phyloP scores from a whole-genome alignment of 2,888 invertebrate species.

The Zhuqinia jingwanae region DNA sequence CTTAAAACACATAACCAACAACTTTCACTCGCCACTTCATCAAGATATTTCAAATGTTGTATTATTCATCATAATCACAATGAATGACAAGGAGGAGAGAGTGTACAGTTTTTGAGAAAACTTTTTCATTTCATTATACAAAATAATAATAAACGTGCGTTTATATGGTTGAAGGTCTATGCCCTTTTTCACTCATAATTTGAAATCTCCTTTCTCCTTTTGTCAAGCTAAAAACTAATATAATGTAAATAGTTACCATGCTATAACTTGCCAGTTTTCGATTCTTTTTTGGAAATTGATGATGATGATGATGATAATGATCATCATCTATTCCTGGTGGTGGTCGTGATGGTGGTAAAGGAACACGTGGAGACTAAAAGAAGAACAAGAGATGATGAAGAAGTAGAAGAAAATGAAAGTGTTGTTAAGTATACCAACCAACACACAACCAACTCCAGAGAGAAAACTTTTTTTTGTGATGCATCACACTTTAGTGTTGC shows the following conservation, averaged over 20 bases:
- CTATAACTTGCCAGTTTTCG: constrained; percentile 27
- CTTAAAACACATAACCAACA: neutral
- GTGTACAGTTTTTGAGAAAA: too few species aligned
- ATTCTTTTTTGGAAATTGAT: constrained; percentile 42
- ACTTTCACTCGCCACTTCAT: neutral
- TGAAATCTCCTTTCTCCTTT: constrained; percentile 30
- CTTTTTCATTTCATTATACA: neutral
- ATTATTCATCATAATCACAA: constrained; percentile 2
- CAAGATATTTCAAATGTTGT: neutral
- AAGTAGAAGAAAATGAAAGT: constrained; percentile 45
- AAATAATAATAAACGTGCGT: too few species aligned
- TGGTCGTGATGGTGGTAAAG: too few species aligned
- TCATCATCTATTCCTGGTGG: too few species aligned
- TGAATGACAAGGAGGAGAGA: constrained; percentile 13
- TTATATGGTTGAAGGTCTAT: constrained; percentile 38
- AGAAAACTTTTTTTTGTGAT: constrained; percentile 50
- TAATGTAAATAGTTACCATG: too few species aligned
- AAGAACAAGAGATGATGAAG: too few species aligned
- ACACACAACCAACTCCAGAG: constrained; percentile 34
- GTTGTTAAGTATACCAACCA: constrained; percentile 46
- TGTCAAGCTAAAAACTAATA: constrained; percentile 50
- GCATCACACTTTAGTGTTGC: constrained; percentile 18
- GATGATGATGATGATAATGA: too few species aligned
- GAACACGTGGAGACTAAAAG: too few species aligned
- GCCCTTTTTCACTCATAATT: constrained; percentile 42